These are phyloP conservation scores for Agriopis leucophaearia DNA, from an alignment of 2,888 invertebrate species.

Conservation along the genomic window DNA sequence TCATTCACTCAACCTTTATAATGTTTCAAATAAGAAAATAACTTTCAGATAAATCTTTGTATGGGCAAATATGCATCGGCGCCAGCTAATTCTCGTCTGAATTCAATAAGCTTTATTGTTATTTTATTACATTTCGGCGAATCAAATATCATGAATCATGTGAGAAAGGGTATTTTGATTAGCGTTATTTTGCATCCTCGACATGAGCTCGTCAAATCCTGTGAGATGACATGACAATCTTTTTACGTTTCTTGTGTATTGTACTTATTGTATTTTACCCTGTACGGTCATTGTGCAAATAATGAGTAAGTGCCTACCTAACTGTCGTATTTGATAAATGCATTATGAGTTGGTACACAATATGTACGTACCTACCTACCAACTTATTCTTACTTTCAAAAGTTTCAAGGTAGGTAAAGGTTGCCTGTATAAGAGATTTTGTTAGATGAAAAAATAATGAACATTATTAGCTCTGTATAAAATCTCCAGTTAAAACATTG, in stretches of 20 bases:
- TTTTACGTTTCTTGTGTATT: slow-evolving; percentile 5
- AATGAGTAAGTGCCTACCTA: slow-evolving; percentile 4
- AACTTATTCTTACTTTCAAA: neutral
- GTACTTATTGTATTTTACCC: neutral
- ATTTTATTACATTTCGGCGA: slow-evolving; percentile 18
- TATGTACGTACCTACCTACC: too few species aligned
- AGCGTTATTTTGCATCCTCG: slow-evolving; percentile 25
- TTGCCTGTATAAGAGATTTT: too few species aligned
- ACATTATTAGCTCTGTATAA: too few species aligned
- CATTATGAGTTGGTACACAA: slow-evolving; percentile 10
- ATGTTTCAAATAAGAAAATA: slow-evolving; percentile 6
- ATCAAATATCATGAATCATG: slow-evolving; percentile 10
- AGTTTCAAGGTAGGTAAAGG: neutral
- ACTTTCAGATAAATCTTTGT: neutral
- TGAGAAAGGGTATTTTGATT: slow-evolving; percentile 28
- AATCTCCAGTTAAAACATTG: too few species aligned
- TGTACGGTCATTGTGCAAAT: slow-evolving; percentile 24
- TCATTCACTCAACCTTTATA: neutral
- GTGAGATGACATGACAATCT: slow-evolving; percentile 13
- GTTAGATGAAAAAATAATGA: too few species aligned
- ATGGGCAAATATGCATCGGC: neutral
- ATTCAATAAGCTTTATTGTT: slow-evolving; percentile 21
- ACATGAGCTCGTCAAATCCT: slow-evolving; percentile 19
- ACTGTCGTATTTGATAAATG: slow-evolving; percentile 18
- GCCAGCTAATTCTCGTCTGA: neutral